Base-by-base conservation (phyloP, 2,888 invertebrate genomes). In the Drosophila macrospina region DNA sequence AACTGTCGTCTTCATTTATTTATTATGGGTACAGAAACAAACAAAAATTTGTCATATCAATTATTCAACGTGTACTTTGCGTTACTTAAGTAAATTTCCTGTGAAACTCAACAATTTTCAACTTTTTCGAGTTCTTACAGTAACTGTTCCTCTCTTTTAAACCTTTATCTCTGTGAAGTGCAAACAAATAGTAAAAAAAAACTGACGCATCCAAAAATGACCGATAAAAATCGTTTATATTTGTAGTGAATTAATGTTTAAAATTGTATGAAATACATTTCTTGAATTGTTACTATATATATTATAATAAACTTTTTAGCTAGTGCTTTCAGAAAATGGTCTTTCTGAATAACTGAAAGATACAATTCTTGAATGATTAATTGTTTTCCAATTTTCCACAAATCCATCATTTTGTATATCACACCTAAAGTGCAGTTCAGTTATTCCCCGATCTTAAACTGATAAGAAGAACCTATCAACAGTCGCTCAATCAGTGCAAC, bases 391-490 rank as follows among this genome's bases (percentile, higher is more conserved):
- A 20, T 20, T n/a, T n/a, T 39, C 16, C n/a, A 34, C 50, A 6
- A 8, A 30, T 24, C 24, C 42, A 16, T 42, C 47, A 66, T 16
- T 51, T 6, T 32, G 55, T 37, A 26, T 10, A 13, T 52, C 36
- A 36, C 30, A 48, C 15, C 37, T 39, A 5, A n/a, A 51, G 30
- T 48, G 4, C 16, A 39, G 20, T 50, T 50, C 5, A 20, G 15
- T 30, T 20, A 15, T 7, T 32, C n/a, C 15, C 16, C 39, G 26
- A 36, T n/a, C 4, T 7, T 15, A 11, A 51, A 45, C 16, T 61
- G 45, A 64, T 61, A 47, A 63, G 34, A 28, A n/a, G 28, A 13
- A 32, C 13, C 66, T 24, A 69, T 81, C 68, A 86, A 56, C 67
- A 66, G 34, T 50, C 52, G 36, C 57, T 80, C 54, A 62, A 78